Base-by-base conservation (phyloP, 2,113 vertebrate genomes). In the Platysternon megacephalum region DNA sequence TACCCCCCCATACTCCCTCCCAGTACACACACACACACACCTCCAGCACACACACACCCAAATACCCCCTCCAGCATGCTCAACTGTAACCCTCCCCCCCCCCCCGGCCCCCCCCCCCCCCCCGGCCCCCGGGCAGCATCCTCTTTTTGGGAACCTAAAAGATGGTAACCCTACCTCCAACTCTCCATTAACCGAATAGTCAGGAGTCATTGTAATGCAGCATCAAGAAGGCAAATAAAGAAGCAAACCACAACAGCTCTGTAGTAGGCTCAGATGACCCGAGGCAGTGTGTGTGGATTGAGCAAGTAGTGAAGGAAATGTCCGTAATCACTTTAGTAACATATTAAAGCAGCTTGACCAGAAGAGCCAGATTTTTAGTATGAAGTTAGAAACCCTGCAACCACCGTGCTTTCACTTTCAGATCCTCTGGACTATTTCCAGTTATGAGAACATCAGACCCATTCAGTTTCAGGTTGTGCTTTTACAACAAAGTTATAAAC, bases 391-490 rank as follows among this genome's bases (percentile, higher is more conserved):
- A 94, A 74, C 92, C 81, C 83, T 95, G 7, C 81, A 87, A 79
- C 9, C 48, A 87, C 78, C 79, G 5, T 28, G 21, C 87, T 92
- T 84, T 91, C 78, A 82, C 86, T 93, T 87, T 9, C 44, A 95
- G 82, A 86, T 79, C 87, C 87, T 96, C 94, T 92, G 90, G 94
- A 93, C 93, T 93, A 97, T 94, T 94, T 95, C 90, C 13, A 0
- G 80, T 92, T n/a, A 68, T 5, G 35, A 68, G 35, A 68, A 68
- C 65, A 19, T 16, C 39, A 44, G 42, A 44, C 42, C 42, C 11
- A 68, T 46, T 76, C 39, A 28, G 5, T 46, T 28, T 42, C 42
- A 76, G 24, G 42, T 44, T 44, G 72, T 28, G 24, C 2, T 44
- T 76, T 26, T 76, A 76, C 42, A 68, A 39, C 65, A 44, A 44